These are phyloP conservation scores for Ochropacha duplaris DNA, from an alignment of 2,888 invertebrate genomes.

Conservation along the genomic window DNA sequence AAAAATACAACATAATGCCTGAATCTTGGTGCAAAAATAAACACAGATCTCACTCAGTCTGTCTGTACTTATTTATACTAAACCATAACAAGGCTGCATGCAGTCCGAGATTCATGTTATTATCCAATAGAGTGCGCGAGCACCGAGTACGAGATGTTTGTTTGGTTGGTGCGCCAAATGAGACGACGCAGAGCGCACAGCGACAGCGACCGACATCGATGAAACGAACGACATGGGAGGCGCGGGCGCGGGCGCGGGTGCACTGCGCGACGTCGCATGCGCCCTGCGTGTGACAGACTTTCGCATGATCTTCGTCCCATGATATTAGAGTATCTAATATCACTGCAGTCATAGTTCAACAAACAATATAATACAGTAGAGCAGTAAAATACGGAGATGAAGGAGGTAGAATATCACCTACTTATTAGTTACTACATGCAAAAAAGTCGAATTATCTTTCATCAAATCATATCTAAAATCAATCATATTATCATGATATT, in stretches of 20 bases:
- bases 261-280: constrained; percentile 46
- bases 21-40: not conserved
- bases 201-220: constrained; percentile 6
- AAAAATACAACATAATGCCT: not conserved
- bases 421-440: too few species aligned
- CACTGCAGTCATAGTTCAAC: not conserved
- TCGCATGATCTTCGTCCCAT: too few species aligned
- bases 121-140: constrained; percentile 75
- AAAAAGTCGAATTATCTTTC: too few species aligned
- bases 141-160: constrained; percentile 45
- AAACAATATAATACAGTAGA: too few species aligned
- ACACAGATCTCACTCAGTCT: not conserved
- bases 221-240: constrained; percentile 29
- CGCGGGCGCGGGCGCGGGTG: constrained; percentile 9
- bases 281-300: constrained; percentile 55
- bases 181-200: too few species aligned
- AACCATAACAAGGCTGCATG: constrained; percentile 54
- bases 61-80: not conserved
- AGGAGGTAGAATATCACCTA: too few species aligned
- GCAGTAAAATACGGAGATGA: too few species aligned
- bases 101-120: constrained; percentile 67
- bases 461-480: too few species aligned
- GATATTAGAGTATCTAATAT: not conserved
- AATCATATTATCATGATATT: too few species aligned
- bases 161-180: not conserved